Evolutionary conservation across 2,113 vertebrate species (phyloP), one percentile per base, ranked within the genome.

Genomic region (Pluvialis apricaria): DNA sequence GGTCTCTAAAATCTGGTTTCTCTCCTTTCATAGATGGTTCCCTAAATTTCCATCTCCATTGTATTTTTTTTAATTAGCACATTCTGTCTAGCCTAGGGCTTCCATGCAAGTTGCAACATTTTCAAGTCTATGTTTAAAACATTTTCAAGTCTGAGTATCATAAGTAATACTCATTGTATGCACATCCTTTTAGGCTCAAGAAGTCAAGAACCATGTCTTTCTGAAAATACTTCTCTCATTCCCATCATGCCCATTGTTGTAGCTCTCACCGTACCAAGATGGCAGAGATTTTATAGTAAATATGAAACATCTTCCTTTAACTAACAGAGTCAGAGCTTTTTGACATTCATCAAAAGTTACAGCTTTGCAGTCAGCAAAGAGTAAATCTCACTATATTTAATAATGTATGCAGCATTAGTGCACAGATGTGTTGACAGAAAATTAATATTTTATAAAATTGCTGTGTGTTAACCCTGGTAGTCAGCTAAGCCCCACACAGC

Each of bases 101-200:
- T 92, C 44, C 44, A 57, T 69, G n/a, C 81, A 96, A 91, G 93
- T 87, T 83, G 28, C 82, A 92, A 93, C 84, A 95, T 38, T 72
- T 93, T 83, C 20, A 85, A 94, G 55, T 62, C 72, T 40, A 24
- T 42, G 65, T 88, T 95, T 85, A 38, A 22, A 92, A 65, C 34
- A 65, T 61, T 81, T 91, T 93, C 60, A 89, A 78, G 42, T 38
- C 20, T 52, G 66, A 68, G 21, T 44, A 79, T 29, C 68, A 5
- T 29, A 78, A 88, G 47, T 18, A 87, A 88, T 52, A 66, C 29
- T 82, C 49, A 32, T 57, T 61, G 16, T 19, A 65, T 2, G 5
- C 62, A 57, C 34, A 80, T 40, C 6, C 32, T 93, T 73, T 62
- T 31, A 95, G 79, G 57, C 25, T 90, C 72, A 65, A 76, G 76